Percentiles rank a stretch among this genome's conserved stretches.
phyloP scores from a whole-genome alignment of 2,888 invertebrate genomes.

The Dasysyrphus albostriatus region DNA sequence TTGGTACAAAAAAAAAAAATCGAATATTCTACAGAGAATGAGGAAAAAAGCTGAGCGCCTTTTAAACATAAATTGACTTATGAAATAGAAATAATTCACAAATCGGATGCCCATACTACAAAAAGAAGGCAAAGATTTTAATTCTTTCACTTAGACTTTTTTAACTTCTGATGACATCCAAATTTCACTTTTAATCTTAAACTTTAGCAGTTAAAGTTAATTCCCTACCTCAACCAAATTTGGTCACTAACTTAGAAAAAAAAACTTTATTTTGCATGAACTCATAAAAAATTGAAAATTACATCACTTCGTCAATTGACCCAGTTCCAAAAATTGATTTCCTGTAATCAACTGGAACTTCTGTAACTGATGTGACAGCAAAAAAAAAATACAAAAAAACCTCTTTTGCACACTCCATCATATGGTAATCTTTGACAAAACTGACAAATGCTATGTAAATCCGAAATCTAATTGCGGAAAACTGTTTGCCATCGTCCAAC shows the following conservation, averaged over 20 bases:
- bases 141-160: no score
- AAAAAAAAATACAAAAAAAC: neutral
- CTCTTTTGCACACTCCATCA: neutral
- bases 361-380: neutral
- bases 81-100: no score
- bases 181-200: neutral
- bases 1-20: no score
- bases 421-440: constrained; percentile 32
- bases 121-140: no score
- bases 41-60: no score
- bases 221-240: neutral
- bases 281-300: neutral
- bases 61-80: no score
- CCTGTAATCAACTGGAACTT: constrained; percentile 16
- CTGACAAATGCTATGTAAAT: constrained; percentile 46
- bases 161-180: neutral
- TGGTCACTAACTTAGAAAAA: neutral
- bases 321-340: constrained; percentile 23
- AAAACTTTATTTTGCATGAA: neutral
- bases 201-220: no score
- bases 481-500: constrained; percentile 59
- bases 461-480: constrained; percentile 68
- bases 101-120: no score
- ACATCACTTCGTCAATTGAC: constrained; percentile 11
- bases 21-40: no score